phyloP scores from a whole-genome alignment of 2,113 vertebrate genomes.

The Vimba vimba region DNA sequence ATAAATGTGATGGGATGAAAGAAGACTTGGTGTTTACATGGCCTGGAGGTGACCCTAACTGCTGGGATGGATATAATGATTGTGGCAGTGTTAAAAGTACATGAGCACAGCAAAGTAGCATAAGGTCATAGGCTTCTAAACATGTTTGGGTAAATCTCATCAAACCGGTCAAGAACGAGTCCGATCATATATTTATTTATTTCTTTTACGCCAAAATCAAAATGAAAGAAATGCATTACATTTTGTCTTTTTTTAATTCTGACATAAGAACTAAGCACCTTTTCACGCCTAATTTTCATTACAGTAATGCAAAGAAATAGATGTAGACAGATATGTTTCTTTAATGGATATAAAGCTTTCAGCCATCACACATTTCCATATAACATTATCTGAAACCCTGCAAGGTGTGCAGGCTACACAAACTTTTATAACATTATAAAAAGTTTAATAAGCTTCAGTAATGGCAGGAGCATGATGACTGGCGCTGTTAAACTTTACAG shows the following conservation, averaged over 20 bases:
- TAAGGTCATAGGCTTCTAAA: not conserved
- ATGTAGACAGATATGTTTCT: not conserved
- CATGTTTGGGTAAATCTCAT: not conserved
- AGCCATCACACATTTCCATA: not conserved
- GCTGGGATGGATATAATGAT: conserved; percentile 18
- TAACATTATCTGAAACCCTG: not conserved
- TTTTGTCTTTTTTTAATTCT: not conserved
- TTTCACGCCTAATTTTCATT: not conserved
- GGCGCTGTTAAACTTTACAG: conserved; percentile 1
- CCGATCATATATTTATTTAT: too few species aligned
- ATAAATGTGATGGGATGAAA: conserved; percentile 24
- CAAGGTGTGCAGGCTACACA: conserved; percentile 28
- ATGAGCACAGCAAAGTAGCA: not conserved
- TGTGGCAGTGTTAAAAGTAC: conserved; percentile 15
- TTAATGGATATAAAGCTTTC: not conserved
- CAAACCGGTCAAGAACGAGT: not conserved
- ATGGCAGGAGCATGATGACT: conserved; percentile 10
- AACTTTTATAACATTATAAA: conserved; percentile 22
- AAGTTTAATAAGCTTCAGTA: conserved; percentile 28
- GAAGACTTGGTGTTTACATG: not conserved
- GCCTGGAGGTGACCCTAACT: not conserved
- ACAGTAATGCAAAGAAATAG: not conserved
- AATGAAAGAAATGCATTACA: not conserved
- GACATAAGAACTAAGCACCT: not conserved
- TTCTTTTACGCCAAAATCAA: not conserved